phyloP scores from a whole-genome alignment of 2,888 invertebrate genomes.

The Caradrina clavipalpis region DNA sequence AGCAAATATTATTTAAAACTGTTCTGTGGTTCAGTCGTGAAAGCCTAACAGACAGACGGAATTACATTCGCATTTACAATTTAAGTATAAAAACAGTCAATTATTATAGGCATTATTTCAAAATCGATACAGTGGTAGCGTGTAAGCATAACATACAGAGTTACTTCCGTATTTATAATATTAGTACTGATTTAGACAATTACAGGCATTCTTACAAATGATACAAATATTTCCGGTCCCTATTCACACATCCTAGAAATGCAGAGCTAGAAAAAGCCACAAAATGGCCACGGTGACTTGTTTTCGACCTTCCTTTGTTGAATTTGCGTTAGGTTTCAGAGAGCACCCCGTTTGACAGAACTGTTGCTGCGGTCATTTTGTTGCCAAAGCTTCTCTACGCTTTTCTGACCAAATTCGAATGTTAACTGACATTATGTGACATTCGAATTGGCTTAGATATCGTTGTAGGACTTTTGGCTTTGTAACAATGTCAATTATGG shows the following conservation, averaged over 20 bases:
- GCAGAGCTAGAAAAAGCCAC: conserved; percentile 13
- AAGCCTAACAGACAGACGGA: too few relatives aligned
- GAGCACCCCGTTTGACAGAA: conserved; percentile 55
- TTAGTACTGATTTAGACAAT: too few relatives aligned
- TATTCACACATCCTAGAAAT: conserved; percentile 11
- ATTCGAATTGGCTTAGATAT: conserved; percentile 14
- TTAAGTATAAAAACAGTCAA: too few relatives aligned
- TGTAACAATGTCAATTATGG: too few relatives aligned
- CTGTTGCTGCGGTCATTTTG: conserved; percentile 62
- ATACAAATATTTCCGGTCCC: neutral
- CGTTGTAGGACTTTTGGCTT: neutral
- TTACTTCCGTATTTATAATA: too few relatives aligned
- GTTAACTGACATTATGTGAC: neutral
- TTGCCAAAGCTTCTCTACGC: conserved; percentile 11
- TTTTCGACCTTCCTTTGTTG: conserved; percentile 54
- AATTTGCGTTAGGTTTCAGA: conserved; percentile 45
- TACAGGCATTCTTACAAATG: too few relatives aligned
- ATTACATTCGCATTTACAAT: too few relatives aligned
- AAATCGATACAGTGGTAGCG: too few relatives aligned
- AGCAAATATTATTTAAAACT: too few relatives aligned
- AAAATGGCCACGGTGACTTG: conserved; percentile 53
- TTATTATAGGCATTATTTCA: too few relatives aligned
- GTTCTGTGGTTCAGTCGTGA: too few relatives aligned
- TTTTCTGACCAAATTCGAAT: conserved; percentile 14
- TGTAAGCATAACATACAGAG: too few relatives aligned